Percentiles rank a stretch among this genome's conserved stretches.
phyloP scores from a whole-genome alignment of 1,140 invertebrate genomes.

The Oscheius sp. region DNA sequence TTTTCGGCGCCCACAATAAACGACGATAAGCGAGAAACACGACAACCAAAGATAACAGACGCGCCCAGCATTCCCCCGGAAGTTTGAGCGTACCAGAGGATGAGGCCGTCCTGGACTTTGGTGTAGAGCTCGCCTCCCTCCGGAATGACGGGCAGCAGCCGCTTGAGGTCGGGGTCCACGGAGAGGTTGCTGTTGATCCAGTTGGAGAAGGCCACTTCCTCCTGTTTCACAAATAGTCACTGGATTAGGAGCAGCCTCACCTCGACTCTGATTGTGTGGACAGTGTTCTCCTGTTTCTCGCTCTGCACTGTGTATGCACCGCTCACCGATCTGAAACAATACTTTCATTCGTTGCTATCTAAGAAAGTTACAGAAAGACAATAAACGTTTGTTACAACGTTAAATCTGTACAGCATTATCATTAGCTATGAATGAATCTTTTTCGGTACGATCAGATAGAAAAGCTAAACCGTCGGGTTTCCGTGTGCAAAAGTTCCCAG shows the following conservation, averaged over 20 bases:
- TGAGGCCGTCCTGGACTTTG: conserved; percentile 90
- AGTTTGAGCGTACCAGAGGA: conserved; percentile 76
- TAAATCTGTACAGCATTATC: no score
- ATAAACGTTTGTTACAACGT: no score
- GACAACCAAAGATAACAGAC: not conserved
- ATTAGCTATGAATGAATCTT: no score
- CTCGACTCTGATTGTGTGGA: conserved; percentile 62
- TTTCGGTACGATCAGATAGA: no score
- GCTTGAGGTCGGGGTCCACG: conserved; percentile 81
- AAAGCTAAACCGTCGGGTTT: no score
- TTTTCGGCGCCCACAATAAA: no score
- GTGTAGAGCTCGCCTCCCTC: conserved; percentile 86
- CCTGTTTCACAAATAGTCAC: conserved; percentile 67
- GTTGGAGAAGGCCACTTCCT: conserved; percentile 94
- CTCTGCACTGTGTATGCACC: conserved; percentile 92
- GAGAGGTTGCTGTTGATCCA: conserved; percentile 93
- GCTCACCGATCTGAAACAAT: conserved; percentile 70
- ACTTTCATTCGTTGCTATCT: not conserved
- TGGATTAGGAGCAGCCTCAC: conserved; percentile 21
- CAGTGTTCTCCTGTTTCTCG: conserved; percentile 76
- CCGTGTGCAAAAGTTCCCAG: no score
- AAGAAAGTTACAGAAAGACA: not conserved
- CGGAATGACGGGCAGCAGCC: conserved; percentile 82
- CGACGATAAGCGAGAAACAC: no score
- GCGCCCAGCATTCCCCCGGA: not conserved